Base-by-base conservation (phyloP, 2,113 vertebrate genomes). In the Coreoperca whiteheadi region DNA sequence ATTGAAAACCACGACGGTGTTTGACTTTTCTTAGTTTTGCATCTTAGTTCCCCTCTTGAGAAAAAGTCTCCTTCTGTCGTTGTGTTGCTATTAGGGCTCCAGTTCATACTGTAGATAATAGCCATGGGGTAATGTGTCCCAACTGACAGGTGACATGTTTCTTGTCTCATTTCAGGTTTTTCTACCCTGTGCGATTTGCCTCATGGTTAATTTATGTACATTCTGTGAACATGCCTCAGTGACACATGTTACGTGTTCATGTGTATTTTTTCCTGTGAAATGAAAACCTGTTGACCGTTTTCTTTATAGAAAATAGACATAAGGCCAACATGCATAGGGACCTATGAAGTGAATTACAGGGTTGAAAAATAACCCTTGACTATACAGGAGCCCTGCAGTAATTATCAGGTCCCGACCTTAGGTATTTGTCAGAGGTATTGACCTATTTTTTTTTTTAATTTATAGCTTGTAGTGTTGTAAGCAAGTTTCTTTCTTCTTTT, bases 1-100 rank as follows among this genome's bases (percentile, higher is more conserved):
- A 97, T 97, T 96, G 96, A 97, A 98, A 97, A 97, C 91, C 88
- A 89, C 54, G 5, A 56, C 37, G 67, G 77, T 86, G 70, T 87
- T 67, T 66, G 81, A 37, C 30, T 76, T 51, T 72, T 75, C 41
- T 67, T 69, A 15, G 6, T 56, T 71, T 46, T 53, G 16, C 54
- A n/a, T n/a, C n/a, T n/a, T n/a, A n/a, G 1, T 56, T 83, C 6
- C 11, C 54, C 12, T 61, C 28, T 57, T 53, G 8, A 37, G 20
- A 28, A 41, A 21, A 23, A 4, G 14, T 51, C 12, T 46, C 0
- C 34, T 59, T 73, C 4, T 72, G 8, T 79, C 39, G 3, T 12
- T 25, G 30, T 56, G n/a, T 15, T 18, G 4, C 14, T 53, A 53
- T 57, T 28, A 60, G 43, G 16, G 67, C 66, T 77, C 37, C 53